Evolutionary conservation across 1,140 invertebrate species (phyloP).

Genomic region (Trachymyrmex cornetzi): DNA sequence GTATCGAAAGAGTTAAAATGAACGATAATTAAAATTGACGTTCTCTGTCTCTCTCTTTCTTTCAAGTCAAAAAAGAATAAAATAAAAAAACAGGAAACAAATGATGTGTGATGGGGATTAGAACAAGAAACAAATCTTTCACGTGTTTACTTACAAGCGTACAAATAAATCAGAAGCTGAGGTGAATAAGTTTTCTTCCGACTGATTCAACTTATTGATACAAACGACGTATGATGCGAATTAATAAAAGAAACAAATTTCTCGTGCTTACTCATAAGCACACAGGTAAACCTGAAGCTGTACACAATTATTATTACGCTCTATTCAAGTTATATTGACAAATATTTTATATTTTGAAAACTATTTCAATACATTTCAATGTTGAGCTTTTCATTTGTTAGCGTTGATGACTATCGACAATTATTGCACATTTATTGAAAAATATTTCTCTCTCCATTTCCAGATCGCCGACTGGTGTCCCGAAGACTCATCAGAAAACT

Average conservation of each 20-base stretch:
- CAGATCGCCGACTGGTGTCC: conserved; percentile 76
- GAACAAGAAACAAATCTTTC: too few species aligned
- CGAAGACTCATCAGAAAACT: conserved; percentile 71
- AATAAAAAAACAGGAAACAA: background rate
- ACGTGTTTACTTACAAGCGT: too few species aligned
- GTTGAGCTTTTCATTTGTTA: background rate
- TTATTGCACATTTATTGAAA: background rate
- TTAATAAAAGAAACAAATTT: background rate
- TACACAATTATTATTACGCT: background rate
- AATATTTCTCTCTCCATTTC: conserved; percentile 31
- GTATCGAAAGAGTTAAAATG: conserved; percentile 43
- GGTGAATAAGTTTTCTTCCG: too few species aligned
- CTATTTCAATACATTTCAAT: background rate
- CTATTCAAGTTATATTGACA: background rate
- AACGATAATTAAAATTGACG: conserved; percentile 66
- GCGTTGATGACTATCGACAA: background rate
- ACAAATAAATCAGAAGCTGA: too few species aligned
- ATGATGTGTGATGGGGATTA: background rate
- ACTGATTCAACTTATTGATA: too few species aligned
- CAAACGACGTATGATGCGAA: background rate
- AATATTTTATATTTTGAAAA: background rate
- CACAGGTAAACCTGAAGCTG: background rate
- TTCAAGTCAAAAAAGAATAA: background rate
- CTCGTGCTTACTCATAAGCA: background rate
- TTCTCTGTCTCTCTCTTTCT: background rate